Base-by-base conservation (phyloP, 2,888 invertebrate species). In the Diachrysia chrysitis region DNA sequence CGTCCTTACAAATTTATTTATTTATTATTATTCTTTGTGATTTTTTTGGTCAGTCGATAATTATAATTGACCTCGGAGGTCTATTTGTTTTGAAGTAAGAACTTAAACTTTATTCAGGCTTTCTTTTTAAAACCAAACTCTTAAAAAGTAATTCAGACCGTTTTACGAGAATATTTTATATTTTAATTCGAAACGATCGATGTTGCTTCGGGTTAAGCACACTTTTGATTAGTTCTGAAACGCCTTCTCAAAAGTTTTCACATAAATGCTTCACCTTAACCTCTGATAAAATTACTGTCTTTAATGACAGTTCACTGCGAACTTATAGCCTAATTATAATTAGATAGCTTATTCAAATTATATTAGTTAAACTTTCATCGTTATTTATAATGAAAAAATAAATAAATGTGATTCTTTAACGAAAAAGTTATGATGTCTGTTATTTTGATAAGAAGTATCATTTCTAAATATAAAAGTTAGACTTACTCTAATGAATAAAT, bases 121-220 rank as follows among this genome's bases (percentile, higher is more conserved):
- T 65, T 58, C 17, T n/a, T 17, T 56, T 55, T 56, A 35, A 65
- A 75, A 62, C 42, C 42, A n/a, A 51, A 51, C 21, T 21, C 48
- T 51, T 51, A 51, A 19, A 51, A 51, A 12, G 48, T 51, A 19
- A 19, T 21, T 17, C 12, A 51, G 48, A 10, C 2, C 19, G 9
- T 51, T 51, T 51, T 51, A 51, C 48, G 48, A 51, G 19, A 21
- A 19, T 51, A 21, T 51, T 51, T 51, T 51, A 51, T 51, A 51
- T 51, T 51, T 51, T 51, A 51, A 51, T 51, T 51, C 48, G 48
- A 51, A 19, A 21, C 48, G 48, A 21, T 51, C 48, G 48, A 51
- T 51, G 48, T 21, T 51, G 19, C 48, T 51, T 19, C 48, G 48
- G 48, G 48, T 51, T 51, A 51, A 51, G 19, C 48, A 51, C 48